These are phyloP conservation scores for Myodes glareolus DNA, from an alignment of 2,113 vertebrate species.

Conservation along the genomic window DNA sequence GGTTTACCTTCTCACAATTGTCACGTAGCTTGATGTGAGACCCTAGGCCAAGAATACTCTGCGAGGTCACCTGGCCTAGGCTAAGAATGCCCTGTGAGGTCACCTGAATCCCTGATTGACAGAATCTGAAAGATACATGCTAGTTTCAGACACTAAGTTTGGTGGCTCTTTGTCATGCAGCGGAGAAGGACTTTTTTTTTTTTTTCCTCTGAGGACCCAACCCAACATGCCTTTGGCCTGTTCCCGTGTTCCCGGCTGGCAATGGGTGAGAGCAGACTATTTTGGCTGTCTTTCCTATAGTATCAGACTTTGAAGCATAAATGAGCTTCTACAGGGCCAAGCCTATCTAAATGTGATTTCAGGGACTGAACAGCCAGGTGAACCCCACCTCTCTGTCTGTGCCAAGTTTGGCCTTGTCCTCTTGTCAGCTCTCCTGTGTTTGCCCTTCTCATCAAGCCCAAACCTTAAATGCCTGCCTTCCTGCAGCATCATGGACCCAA, in stretches of 20 bases:
- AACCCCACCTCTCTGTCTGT: neutral
- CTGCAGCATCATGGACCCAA: neutral
- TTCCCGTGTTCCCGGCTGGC: neutral
- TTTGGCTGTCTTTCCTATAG: neutral
- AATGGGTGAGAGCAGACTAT: neutral
- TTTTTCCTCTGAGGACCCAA: neutral
- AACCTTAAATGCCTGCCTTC: rapidly evolving
- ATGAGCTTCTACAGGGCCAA: neutral
- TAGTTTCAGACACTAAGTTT: neutral
- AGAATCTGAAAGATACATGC: neutral
- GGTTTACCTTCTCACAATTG: neutral
- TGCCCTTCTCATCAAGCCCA: neutral
- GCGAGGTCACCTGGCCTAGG: neutral
- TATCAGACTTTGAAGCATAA: neutral
- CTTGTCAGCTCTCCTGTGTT: neutral
- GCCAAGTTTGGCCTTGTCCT: neutral
- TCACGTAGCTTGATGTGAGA: neutral
- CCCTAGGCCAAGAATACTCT: too few relatives aligned
- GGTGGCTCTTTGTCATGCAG: neutral
- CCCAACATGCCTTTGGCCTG: neutral
- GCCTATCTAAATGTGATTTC: neutral
- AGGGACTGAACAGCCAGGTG: neutral
- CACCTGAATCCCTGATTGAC: neutral
- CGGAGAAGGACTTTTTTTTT: neutral
- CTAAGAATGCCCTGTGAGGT: neutral